Conservation (phyloP, 2,888 invertebrate species). For the Aspidiotus rigidus region DNA sequence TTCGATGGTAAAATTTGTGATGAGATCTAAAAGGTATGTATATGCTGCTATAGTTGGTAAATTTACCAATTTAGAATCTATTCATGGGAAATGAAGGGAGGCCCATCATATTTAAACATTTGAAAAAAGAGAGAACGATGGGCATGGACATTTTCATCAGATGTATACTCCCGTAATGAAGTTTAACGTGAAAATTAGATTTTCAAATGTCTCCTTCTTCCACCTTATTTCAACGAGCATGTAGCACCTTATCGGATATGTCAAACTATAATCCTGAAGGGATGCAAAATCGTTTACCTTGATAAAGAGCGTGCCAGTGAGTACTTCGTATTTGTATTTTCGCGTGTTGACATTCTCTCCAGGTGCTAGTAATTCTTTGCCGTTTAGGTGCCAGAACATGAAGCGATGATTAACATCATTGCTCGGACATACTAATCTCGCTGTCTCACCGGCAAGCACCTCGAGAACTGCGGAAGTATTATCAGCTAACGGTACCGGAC, state of each 20-base stretch:
- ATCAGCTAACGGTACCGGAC: constrained; percentile 14
- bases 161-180: too few species aligned
- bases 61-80: too few species aligned
- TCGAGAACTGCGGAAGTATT: constrained; percentile 42
- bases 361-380: constrained; percentile 53
- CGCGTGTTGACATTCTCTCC: constrained; percentile 51
- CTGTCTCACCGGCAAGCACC: constrained; percentile 52
- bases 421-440: constrained; percentile 54
- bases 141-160: too few species aligned
- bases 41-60: too few species aligned
- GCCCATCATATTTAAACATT: too few species aligned
- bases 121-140: background rate
- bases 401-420: constrained; percentile 58
- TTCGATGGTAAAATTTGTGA: too few species aligned
- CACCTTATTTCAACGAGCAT: background rate
- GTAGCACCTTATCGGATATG: background rate
- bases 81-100: too few species aligned
- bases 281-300: constrained; percentile 44
- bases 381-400: constrained; percentile 55
- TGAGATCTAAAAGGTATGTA: too few species aligned
- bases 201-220: background rate
- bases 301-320: constrained; percentile 57
- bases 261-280: background rate
- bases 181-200: background rate
- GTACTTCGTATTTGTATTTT: constrained; percentile 60